These are phyloP conservation scores for Lycocorax pyrrhopterus DNA, from an alignment of 2,113 vertebrate genomes.

Conservation along the genomic window DNA sequence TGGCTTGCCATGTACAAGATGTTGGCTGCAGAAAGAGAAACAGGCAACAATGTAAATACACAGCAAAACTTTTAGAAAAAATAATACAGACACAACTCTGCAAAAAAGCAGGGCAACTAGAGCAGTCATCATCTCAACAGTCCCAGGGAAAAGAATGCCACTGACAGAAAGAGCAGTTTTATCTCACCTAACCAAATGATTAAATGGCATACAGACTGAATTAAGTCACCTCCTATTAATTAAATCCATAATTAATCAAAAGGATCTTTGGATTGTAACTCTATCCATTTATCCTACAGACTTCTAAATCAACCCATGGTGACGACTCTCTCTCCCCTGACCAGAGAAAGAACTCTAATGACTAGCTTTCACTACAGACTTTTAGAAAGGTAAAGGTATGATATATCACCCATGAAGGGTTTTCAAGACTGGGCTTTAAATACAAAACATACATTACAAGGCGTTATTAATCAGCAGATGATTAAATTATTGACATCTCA, in stretches of 20 bases:
- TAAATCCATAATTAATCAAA: not conserved
- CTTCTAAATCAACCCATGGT: not conserved
- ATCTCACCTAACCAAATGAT: not conserved
- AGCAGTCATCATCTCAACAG: not conserved
- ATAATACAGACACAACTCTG: not conserved
- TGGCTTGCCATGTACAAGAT: slow-evolving; percentile 88
- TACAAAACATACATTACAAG: not conserved
- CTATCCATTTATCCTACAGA: not conserved
- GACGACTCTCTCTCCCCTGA: not conserved
- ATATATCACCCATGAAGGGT: not conserved
- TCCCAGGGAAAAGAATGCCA: not conserved
- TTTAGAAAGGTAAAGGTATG: not conserved
- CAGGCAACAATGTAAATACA: not conserved
- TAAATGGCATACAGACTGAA: not conserved
- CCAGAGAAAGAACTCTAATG: not conserved
- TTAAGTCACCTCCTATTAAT: not conserved
- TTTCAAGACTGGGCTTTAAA: not conserved
- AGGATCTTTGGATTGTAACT: not conserved
- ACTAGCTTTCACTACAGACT: not conserved
- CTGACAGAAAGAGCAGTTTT: not conserved
- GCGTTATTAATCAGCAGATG: not conserved
- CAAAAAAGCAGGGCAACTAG: not conserved
- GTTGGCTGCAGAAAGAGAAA: slow-evolving; percentile 78
- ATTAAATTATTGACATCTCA: not conserved
- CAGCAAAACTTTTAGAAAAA: not conserved